Evolutionary conservation across 1,140 invertebrate genomes (phyloP), one percentile per base, ranked within the genome.

Genomic region (Euwallacea similis): DNA sequence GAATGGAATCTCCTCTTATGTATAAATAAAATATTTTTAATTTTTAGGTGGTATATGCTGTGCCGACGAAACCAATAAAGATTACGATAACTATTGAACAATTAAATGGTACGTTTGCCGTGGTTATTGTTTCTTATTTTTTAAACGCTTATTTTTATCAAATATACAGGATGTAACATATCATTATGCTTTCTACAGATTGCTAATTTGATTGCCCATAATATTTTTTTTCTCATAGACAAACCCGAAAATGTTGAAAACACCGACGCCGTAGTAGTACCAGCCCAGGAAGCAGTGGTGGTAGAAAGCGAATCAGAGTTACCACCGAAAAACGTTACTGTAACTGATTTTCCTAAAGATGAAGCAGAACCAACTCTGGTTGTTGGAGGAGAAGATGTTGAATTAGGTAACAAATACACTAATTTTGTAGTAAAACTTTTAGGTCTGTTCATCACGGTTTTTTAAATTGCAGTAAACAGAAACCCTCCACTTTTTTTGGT

Each of bases 31-130:
- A 33, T 4, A 33, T 33, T 33, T 33, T 2, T 2, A 33, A 33
- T 41, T 61, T 65, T 65, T n/a, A 75, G 47, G 75, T 77, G 8
- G 75, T 80, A 6, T 80, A 79, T 64, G 79, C 78, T 55, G 70
- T 80, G 53, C 76, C 79, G 33, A 75, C 75, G 6, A 75, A 74
- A 73, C 79, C 79, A 54, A 66, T 80, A n/a, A 73, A 69, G 60
- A 71, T 71, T 61, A 71, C 62, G 8, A 71, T 71, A 13, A 71
- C 62, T 10, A 71, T 71, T 50, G 62, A 71, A 42, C 55, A 59
- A 61, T 60, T 41, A 43, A 42, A 58, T 7, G 53, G 21, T 33
- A 33, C 21, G 21, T 33, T 33, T 33, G 21, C 21, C 21, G 4
- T 2, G 21, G 21, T 33, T 33, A 33, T 33, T 33, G 21, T 33